Percentiles rank a stretch among this genome's conserved stretches.
Evolutionary conservation across 2,797 vertebrate species (phyloP).

Genomic region (Coilia nasus): DNA sequence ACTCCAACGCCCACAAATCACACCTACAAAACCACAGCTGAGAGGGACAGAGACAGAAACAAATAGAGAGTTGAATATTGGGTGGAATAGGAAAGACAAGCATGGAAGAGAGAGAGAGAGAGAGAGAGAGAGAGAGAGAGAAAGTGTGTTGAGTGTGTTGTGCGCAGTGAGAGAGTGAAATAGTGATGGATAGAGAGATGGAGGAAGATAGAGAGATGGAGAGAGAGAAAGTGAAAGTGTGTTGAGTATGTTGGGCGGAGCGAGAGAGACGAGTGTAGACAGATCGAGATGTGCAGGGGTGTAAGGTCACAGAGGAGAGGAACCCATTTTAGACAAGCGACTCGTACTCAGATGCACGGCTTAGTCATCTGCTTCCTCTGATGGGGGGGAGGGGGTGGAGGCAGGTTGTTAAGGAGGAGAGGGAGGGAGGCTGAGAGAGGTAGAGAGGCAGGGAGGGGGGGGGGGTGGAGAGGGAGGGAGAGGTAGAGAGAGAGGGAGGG

Average conservation of each 20-base stretch:
- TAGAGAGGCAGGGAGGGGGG: background rate
- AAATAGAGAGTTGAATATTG: too few species aligned
- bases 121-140: too few species aligned
- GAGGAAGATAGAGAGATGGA: too few species aligned
- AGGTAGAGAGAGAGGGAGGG: too few species aligned
- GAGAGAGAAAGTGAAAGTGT: too few species aligned
- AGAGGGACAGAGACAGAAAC: too few species aligned
- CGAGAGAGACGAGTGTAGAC: background rate
- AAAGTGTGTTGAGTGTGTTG: background rate
- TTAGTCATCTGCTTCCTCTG: background rate
- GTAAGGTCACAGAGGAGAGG: constrained; percentile 5
- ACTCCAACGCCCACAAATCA: background rate
- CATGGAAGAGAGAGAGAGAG: too few species aligned
- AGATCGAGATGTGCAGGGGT: background rate
- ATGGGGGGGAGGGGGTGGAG: background rate
- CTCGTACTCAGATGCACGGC: background rate
- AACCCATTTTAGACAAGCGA: background rate
- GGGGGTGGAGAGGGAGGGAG: too few species aligned
- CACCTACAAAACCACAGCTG: background rate
- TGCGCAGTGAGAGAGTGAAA: background rate
- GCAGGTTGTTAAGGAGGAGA: background rate
- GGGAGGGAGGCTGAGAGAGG: background rate
- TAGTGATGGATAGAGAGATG: too few species aligned
- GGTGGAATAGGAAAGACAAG: too few species aligned
- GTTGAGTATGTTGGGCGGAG: background rate